Evolutionary conservation across 2,113 vertebrate genomes (phyloP), one percentile per base, ranked within the genome.

Genomic region (Pygoscelis adeliae): DNA sequence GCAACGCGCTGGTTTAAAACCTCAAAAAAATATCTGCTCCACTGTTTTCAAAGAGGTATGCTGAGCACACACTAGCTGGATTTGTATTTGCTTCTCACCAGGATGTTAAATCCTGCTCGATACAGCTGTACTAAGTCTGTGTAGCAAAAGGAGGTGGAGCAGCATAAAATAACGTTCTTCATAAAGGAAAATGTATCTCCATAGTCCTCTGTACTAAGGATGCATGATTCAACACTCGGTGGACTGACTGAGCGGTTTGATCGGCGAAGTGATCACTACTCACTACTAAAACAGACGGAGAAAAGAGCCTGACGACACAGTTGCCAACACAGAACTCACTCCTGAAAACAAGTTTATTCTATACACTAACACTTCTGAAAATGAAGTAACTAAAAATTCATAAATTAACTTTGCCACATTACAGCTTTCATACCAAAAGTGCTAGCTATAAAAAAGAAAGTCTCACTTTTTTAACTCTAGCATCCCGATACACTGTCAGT

Each of bases 341-440:
- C 36, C 50, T 34, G 32, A 52, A 58, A 56, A 49, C 5, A 2
- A 36, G 6, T 9, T 87, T 20, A 22, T 61, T 58, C 27, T 17
- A 6, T 1, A 17, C 15, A 27, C 16, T 26, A 49, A 21, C 9
- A 21, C 11, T 50, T n/a, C 52, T 47, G 30, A 44, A 71, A 69
- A 53, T 0, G 4, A 77, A 10, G 13, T 0, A 50, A 71, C 19
- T 42, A 19, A 53, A 86, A 34, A 30, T 6, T 44, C 16, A 8
- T 1, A 0, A 11, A 17, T 47, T 36, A 11, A 58, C 27, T 85
- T 3, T 8, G 32, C 65, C 32, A 14, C 29, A 0, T 36, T 10
- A 23, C 30, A 71, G 18, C 27, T 50, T 30, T 22, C 27, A 25
- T 0, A 55, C 10, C 55, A 1, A 1, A 81, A 78, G 27, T 11